phyloP scores from a whole-genome alignment of 1,140 invertebrate genomes.

The Artemia franciscana region DNA sequence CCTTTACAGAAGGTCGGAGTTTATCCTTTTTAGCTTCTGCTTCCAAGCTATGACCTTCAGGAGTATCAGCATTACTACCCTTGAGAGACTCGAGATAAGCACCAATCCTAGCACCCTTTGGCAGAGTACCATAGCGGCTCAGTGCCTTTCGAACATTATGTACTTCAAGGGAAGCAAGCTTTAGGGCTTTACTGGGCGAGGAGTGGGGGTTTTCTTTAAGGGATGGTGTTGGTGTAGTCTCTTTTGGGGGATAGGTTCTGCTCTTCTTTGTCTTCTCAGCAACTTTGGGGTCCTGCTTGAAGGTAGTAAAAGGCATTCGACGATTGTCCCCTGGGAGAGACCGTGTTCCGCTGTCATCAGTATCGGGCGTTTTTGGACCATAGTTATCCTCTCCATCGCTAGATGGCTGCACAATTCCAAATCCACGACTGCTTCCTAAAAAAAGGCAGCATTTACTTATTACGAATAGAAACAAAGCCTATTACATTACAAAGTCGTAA shows the following conservation, averaged over 20 bases:
- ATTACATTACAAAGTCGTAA: no score
- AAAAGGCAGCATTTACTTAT: no score
- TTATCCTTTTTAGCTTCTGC: slow-evolving; percentile 4
- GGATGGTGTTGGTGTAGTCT: not conserved
- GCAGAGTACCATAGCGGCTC: slow-evolving; percentile 84
- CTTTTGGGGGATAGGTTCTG: slow-evolving; percentile 28
- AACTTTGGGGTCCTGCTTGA: slow-evolving; percentile 26
- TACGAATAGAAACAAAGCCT: no score
- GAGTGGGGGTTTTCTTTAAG: slow-evolving; percentile 1
- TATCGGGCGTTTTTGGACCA: not conserved
- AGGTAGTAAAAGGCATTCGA: slow-evolving; percentile 16
- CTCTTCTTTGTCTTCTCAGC: slow-evolving; percentile 32
- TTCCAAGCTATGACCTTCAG: slow-evolving; percentile 7
- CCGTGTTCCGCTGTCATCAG: not conserved
- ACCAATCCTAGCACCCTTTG: slow-evolving; percentile 82
- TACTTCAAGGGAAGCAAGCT: slow-evolving; percentile 71
- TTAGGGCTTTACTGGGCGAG: slow-evolving; percentile 24
- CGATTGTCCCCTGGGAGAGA: not conserved
- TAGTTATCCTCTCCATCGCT: not conserved
- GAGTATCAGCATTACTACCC: slow-evolving; percentile 36
- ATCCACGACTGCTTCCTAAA: not conserved
- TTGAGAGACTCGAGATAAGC: slow-evolving; percentile 79
- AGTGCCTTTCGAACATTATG: slow-evolving; percentile 89
- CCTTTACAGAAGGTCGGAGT: not conserved
- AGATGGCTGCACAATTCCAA: not conserved